These are phyloP conservation scores for Phytoseiulus persimilis DNA, from an alignment of 2,888 invertebrate genomes.

Conservation along the genomic window DNA sequence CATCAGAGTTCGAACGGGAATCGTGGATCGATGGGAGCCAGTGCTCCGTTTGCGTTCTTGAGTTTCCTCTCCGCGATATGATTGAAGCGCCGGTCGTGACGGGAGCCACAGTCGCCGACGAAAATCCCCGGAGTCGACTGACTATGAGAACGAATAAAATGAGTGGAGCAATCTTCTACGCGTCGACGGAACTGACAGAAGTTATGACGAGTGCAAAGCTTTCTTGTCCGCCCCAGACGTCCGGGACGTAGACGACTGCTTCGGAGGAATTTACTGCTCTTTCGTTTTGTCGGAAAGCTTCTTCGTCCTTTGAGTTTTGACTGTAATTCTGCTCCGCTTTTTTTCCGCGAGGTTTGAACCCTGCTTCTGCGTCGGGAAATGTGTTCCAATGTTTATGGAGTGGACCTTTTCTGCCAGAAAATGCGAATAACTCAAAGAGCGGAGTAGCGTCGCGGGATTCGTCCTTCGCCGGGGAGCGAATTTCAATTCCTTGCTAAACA, in stretches of 20 bases:
- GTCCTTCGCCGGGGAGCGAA: not conserved
- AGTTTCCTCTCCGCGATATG: not conserved
- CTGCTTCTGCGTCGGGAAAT: not conserved
- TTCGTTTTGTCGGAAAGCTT: not conserved
- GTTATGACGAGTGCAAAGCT: not conserved
- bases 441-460: not conserved
- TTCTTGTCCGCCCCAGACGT: not conserved
- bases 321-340: not conserved
- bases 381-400: not conserved
- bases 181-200: not conserved
- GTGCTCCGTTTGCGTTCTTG: not conserved
- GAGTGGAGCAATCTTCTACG: not conserved
- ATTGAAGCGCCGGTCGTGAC: not conserved
- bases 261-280: not conserved
- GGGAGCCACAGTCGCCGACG: not conserved
- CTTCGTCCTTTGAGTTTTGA: not conserved
- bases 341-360: not conserved
- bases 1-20: not conserved
- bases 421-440: not conserved
- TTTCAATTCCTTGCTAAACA: not conserved
- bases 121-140: not conserved
- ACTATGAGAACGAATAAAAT: not conserved
- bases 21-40: not conserved
- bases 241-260: not conserved
- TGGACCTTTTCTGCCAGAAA: not conserved